Evolutionary conservation across 64 coral and sea anemone species (phyloP), one percentile per base, ranked within the genome.

Genomic region (Catalaphyllia jardinei): DNA sequence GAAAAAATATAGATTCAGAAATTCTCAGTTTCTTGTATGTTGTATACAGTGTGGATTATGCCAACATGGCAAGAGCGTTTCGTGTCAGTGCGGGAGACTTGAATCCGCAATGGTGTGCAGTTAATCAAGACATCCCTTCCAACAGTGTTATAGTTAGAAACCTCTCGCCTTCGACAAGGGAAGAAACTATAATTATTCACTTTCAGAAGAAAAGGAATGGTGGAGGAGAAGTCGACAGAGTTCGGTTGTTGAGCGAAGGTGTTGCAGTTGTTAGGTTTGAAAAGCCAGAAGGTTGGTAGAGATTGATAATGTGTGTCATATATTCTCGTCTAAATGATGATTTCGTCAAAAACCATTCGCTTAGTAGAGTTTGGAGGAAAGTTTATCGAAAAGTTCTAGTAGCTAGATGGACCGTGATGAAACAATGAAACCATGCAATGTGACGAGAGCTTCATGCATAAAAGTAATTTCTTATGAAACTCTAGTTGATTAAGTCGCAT

Each of bases 171-270:
- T 2, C 22, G 25, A 67, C 81, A n/a, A 85, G 14, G 33, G 24
- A 69, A 19, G 39, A 85, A 18, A 31, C 65, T 9, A n/a, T 85
- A 17, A 71, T 25, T 18, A 85, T 85, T n/a, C 63, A 85, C 35
- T 85, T 85, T 85, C 81, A 85, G 61, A 71, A 60, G 51, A 46
- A 10, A 16, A 20, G 62, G 35, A 85, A 85, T 85, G 81, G 81
- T 42, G 81, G 81, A 24, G 81, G 81, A 3, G 81, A 85, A 25
- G 64, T 85, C 4, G 62, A 85, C 10, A 17, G 22, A 71, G 81
- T 85, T 19, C 22, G 63, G 20, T 25, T 85, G 38, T 28, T 69
- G 12, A 22, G 31, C 31, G 81, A 71, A 38, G 62, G 81, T 49
- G 13, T 31, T 7, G 81, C 81, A 29, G 62, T 85, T 39, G 81